Base-by-base conservation (phyloP, 2,113 vertebrate species). In the Ciconia boyciana region DNA sequence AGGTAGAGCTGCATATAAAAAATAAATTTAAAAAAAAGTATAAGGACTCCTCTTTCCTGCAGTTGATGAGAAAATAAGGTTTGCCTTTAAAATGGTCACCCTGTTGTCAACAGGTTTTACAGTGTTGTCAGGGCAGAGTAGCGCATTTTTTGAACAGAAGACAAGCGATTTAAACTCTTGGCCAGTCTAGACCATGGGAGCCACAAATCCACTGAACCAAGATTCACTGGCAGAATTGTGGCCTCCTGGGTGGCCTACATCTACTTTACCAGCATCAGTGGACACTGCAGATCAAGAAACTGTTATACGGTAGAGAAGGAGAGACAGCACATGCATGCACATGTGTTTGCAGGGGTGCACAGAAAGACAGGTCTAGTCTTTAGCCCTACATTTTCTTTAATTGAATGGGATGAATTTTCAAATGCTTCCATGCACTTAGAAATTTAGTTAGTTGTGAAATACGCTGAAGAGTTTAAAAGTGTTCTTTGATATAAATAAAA, bases 361-460 rank as follows among this genome's bases (percentile, higher is more conserved):
- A 43, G 43, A 46, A 72, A 57, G 34, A 51, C 36, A 34, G 32
- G 32, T 43, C 57, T 58, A 21, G 3, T 18, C 48, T 14, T 32
- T 41, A 41, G n/a, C 36, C 32, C 66, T 26, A 32, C 10, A 24
- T 51, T 58, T 41, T n/a, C 57, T 60, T 44, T 36, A 78, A 94
- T 9, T 83, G 52, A 94, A 80, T 8, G 58, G 60, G 41, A 90
- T 77, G 52, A 62, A 48, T 78, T 85, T 83, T 76, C 84, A 94
- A 86, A 85, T 55, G 62, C 51, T 69, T 70, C 80, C 69, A 87
- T 7, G 44, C 65, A 90, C 57, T 87, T 68, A 57, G 51, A 83
- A 95, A 97, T 92, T 64, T 90, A 97, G 96, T 90, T 93, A 94
- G 87, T 97, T 97, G 93, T 96, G 93, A 97, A 97, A 94, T 93